Conservation (phyloP, 2,113 vertebrate species). For the Elaphurus davidianus region DNA sequence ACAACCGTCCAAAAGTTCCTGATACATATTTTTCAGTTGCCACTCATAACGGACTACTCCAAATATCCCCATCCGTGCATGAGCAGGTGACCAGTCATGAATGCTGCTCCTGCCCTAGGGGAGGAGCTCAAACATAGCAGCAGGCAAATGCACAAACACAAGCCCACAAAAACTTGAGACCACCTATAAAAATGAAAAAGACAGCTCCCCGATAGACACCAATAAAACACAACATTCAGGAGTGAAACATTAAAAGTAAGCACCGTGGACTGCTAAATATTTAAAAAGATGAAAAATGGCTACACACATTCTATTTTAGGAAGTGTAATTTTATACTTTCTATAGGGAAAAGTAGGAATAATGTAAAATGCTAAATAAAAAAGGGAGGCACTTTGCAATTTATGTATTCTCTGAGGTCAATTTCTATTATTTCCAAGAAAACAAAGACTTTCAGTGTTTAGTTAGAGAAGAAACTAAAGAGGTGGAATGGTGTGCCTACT, state of each 20-base stretch:
- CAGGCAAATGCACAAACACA: not conserved
- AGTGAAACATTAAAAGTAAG: constrained; percentile 64
- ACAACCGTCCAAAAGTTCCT: not conserved
- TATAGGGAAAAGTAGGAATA: constrained; percentile 27
- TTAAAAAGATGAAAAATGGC: constrained; percentile 67
- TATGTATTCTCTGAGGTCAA: constrained; percentile 61
- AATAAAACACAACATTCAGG: constrained; percentile 59
- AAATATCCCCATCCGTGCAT: not conserved
- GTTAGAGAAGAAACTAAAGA: constrained; percentile 33
- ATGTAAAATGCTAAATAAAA: constrained; percentile 49
- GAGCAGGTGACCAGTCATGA: not conserved
- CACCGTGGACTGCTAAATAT: constrained; percentile 66
- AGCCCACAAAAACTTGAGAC: not conserved
- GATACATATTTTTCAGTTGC: not conserved
- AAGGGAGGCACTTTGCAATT: constrained; percentile 39
- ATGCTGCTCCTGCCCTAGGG: not conserved
- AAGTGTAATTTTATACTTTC: constrained; percentile 60
- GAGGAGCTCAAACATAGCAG: not conserved
- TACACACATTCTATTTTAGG: constrained; percentile 54
- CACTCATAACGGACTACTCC: not conserved
- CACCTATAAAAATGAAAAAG: constrained; percentile 52
- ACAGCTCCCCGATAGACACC: constrained; percentile 24
- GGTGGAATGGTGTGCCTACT: not conserved
- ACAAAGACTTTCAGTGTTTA: constrained; percentile 25
- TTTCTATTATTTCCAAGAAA: constrained; percentile 47